Base-by-base conservation (phyloP, 2,888 invertebrate species). In the Malacosoma neustria region DNA sequence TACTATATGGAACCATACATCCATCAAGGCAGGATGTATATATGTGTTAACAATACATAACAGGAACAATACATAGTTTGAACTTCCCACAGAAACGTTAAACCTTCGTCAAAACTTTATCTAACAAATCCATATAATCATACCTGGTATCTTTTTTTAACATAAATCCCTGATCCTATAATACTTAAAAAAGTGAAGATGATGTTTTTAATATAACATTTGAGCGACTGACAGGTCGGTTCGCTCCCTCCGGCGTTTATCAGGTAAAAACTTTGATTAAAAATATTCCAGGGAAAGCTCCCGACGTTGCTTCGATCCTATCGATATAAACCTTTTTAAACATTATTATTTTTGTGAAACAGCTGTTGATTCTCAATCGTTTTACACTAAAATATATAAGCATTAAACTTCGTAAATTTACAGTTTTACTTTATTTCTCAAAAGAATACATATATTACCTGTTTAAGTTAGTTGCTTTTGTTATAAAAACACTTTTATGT, bases 251-350 rank as follows among this genome's bases (percentile, higher is more conserved):
- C 63, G 67, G 61, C 61, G 50, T 51, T 54, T 61, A 67, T 68
- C 84, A 82, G 84, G 84, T 84, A 81, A 74, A 75, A 76, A 72
- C 63, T 74, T 80, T 84, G 82, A 82, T 84, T 85, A 82, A 80
- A 80, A 80, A 81, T 79, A 74, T 81, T 82, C 81, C 77, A 80
- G 82, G 80, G 65, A 77, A 76, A 69, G 68, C 60, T 51, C 41
- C 49, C 52, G 45, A 32, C 34, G 9, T 42, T 35, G 33, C 34
- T 13, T 43, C 48, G 71, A 68, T 70, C 51, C 52, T 68, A 71
- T 73, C 68, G 52, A 57, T 22, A 22, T 22, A 7, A 22, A 22
- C 22, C 22, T 22, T 22, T 22, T 22, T 22, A 9, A 22, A 22
- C 9, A 22, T 7, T 22, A 22, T 22, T 22, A 22, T 22, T 22